phyloP scores from a whole-genome alignment of 2,888 invertebrate species.

The Eupithecia insigniata region DNA sequence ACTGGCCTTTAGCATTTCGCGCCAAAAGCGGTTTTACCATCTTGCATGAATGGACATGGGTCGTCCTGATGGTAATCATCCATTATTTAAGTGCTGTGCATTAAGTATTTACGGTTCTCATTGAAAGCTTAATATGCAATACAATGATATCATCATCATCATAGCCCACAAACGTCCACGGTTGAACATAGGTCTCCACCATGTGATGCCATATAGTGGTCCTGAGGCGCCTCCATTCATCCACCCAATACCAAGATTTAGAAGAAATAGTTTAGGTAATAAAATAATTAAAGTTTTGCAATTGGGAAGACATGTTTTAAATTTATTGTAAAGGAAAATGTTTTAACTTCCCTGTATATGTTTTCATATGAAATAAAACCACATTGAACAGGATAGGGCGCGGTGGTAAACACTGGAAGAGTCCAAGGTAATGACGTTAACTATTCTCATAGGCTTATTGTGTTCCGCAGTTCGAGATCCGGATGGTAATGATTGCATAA shows the following conservation, averaged over 20 bases:
- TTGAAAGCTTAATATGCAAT: neutral
- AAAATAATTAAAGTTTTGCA: neutral
- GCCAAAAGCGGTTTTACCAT: slow-evolving; percentile 18
- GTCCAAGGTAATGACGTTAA: neutral
- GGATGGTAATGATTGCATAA: neutral
- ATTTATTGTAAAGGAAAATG: neutral
- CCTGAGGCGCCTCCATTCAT: neutral
- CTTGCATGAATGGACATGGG: slow-evolving; percentile 6
- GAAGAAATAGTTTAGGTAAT: neutral
- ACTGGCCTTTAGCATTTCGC: slow-evolving; percentile 18
- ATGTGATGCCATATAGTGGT: neutral
- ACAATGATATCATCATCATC: neutral
- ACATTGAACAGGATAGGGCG: neutral
- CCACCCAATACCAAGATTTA: neutral
- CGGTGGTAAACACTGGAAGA: neutral
- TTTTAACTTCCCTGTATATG: neutral
- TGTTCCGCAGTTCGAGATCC: neutral
- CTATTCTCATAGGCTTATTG: neutral
- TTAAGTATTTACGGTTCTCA: neutral
- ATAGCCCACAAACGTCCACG: no score
- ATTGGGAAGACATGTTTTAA: neutral
- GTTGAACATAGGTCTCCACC: no score
- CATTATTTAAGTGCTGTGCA: neutral
- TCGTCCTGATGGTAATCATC: slow-evolving; percentile 4
- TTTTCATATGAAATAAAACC: neutral